These are phyloP conservation scores for Dione juno DNA, from an alignment of 2,888 invertebrate genomes.

Conservation along the genomic window DNA sequence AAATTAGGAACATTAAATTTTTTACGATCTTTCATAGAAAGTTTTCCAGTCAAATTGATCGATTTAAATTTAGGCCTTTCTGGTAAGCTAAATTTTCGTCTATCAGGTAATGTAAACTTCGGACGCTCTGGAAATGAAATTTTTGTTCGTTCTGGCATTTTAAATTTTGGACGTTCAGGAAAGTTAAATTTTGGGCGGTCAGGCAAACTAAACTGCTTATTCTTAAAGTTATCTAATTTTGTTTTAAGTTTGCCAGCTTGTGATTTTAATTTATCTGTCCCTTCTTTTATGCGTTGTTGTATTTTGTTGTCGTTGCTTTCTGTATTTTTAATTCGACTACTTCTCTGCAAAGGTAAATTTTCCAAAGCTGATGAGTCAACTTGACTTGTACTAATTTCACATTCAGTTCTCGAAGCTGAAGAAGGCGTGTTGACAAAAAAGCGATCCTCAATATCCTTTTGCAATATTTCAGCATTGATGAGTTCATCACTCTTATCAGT, in stretches of 20 bases:
- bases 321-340: constrained; percentile 79
- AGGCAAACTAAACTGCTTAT: constrained; percentile 84
- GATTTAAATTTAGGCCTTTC: constrained; percentile 83
- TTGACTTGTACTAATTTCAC: constrained; percentile 86
- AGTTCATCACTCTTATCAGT: constrained; percentile 62
- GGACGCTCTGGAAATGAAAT: constrained; percentile 81
- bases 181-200: constrained; percentile 79
- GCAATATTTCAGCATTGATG: constrained; percentile 80
- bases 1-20: constrained; percentile 84
- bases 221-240: constrained; percentile 85
- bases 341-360: constrained; percentile 84
- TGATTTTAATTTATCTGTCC: constrained; percentile 87
- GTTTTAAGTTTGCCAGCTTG: constrained; percentile 89
- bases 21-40: constrained; percentile 83
- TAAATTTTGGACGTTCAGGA: constrained; percentile 83
- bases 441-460: constrained; percentile 85
- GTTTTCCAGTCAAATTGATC: constrained; percentile 79
- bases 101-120: constrained; percentile 83
- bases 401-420: constrained; percentile 85
- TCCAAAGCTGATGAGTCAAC: constrained; percentile 87
- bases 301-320: constrained; percentile 83
- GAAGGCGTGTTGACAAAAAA: constrained; percentile 84
- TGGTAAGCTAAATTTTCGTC: constrained; percentile 86
- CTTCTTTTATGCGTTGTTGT: constrained; percentile 86
- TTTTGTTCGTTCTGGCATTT: constrained; percentile 84